Evolutionary conservation across 1,140 invertebrate species (phyloP).

Genomic region (Brachionus asplanchnoidis): DNA sequence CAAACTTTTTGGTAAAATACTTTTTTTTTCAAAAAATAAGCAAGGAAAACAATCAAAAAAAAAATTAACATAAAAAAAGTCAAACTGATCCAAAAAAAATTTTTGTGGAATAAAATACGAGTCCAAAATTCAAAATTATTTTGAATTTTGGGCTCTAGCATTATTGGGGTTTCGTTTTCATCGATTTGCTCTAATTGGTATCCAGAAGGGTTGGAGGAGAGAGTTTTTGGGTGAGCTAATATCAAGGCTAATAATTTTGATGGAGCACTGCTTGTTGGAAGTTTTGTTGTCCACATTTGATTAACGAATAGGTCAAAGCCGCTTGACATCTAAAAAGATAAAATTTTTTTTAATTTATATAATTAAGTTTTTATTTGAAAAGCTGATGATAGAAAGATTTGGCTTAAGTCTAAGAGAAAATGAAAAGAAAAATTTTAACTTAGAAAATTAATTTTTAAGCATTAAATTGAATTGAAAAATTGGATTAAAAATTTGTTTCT

Average conservation of each 20-base stretch:
- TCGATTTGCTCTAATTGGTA: neutral
- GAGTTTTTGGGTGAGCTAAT: neutral
- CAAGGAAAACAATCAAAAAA: neutral
- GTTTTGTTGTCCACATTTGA: neutral
- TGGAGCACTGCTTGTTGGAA: neutral
- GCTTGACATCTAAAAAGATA: neutral
- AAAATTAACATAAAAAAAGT: neutral
- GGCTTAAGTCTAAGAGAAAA: neutral
- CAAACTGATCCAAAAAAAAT: neutral
- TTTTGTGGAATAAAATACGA: neutral
- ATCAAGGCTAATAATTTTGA: neutral
- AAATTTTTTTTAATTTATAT: neutral
- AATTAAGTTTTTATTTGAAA: neutral
- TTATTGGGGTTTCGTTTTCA: neutral
- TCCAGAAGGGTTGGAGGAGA: neutral
- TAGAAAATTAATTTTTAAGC: neutral
- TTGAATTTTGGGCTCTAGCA: neutral
- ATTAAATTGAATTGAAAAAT: neutral
- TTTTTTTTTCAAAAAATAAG: neutral
- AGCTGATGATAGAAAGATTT: neutral
- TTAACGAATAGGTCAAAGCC: neutral
- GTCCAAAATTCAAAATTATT: neutral
- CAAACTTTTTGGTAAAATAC: neutral
- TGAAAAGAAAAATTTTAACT: neutral
- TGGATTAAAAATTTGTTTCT: neutral